Conservation (phyloP, 1,140 invertebrate species). For the Trichonephila clavata region DNA sequence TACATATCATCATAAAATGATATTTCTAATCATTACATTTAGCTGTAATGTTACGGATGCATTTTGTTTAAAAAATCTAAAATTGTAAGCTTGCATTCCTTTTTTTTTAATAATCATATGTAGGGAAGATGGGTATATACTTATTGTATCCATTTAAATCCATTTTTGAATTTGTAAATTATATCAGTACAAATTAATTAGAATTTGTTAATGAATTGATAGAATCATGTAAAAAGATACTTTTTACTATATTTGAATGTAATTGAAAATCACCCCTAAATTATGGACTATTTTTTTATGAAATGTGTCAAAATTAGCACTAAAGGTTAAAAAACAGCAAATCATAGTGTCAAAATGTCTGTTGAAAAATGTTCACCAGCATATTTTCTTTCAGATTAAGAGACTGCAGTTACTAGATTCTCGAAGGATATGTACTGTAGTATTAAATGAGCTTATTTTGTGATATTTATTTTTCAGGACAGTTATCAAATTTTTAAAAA, state of each 20-base stretch:
- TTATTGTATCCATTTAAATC: slow-evolving; percentile 23
- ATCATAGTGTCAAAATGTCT: not conserved
- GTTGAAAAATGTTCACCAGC: not conserved
- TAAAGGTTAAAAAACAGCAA: not conserved
- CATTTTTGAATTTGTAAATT: slow-evolving; percentile 6
- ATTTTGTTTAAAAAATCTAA: not conserved
- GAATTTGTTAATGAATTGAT: not conserved
- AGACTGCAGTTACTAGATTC: not conserved
- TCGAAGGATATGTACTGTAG: slow-evolving; percentile 12
- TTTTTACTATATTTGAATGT: not conserved
- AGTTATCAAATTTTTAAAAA: slow-evolving; percentile 24
- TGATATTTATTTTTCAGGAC: slow-evolving; percentile 69
- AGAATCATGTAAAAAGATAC: not conserved
- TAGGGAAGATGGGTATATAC: slow-evolving; percentile 12
- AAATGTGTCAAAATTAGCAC: not conserved
- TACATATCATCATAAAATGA: slow-evolving; percentile 32
- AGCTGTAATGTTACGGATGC: not conserved
- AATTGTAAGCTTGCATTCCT: slow-evolving; percentile 17
- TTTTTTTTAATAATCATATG: not conserved
- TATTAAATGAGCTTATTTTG: slow-evolving; percentile 72
- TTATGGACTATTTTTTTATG: not conserved
- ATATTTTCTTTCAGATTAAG: slow-evolving; percentile 15
- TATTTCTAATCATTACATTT: not conserved
- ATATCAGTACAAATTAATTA: not conserved
- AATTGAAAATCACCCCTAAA: not conserved